These are phyloP conservation scores for Oscheius myriophilus DNA, from an alignment of 2,888 invertebrate genomes.

Conservation along the genomic window DNA sequence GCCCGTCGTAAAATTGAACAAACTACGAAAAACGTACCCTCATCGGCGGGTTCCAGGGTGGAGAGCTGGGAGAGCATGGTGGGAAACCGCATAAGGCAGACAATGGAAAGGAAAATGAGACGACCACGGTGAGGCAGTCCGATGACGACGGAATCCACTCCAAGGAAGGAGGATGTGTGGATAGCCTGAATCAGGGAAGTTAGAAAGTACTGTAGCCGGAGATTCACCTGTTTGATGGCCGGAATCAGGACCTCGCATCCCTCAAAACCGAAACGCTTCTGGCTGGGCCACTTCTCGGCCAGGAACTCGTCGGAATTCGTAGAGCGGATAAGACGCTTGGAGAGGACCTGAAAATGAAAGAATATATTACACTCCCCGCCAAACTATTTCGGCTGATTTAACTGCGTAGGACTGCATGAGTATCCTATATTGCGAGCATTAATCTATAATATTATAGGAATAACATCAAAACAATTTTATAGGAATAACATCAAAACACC, in stretches of 20 bases:
- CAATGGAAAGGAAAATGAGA: constrained; percentile 88
- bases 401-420: too few species aligned
- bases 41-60: constrained; percentile 88
- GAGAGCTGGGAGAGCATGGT: constrained; percentile 92
- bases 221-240: constrained; percentile 85
- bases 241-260: constrained; percentile 98
- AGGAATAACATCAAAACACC: too few species aligned
- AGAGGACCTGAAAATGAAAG: constrained; percentile 78
- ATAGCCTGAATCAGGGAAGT: constrained; percentile 77
- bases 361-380: too few species aligned
- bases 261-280: constrained; percentile 98
- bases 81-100: constrained; percentile 88
- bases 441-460: too few species aligned
- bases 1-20: too few species aligned
- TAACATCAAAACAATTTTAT: too few species aligned
- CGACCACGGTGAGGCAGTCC: constrained; percentile 87
- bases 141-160: constrained; percentile 96
- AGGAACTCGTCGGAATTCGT: constrained; percentile 90
- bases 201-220: background rate
- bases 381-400: too few species aligned
- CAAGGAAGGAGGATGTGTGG: constrained; percentile 90
- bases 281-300: constrained; percentile 97
- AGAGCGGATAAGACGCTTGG: constrained; percentile 92
- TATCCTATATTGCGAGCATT: too few species aligned
- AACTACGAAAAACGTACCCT: constrained; percentile 50